Evolutionary conservation across 2,113 vertebrate species (phyloP), one percentile per base, ranked within the genome.

Genomic region (Hippolais icterina): DNA sequence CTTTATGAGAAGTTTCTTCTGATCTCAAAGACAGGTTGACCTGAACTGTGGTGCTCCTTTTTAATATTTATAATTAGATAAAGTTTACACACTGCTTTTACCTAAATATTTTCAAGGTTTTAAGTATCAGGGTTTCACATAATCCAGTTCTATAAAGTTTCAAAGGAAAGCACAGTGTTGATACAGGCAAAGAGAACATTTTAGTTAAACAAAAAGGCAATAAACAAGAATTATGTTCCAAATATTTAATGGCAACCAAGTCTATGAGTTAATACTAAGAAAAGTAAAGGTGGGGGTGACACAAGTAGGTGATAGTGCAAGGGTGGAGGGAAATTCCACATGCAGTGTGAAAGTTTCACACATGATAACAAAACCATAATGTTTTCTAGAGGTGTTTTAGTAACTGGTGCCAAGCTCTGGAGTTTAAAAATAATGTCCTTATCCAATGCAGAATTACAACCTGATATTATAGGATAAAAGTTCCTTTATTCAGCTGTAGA

Each of bases 61-160:
- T 66, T 7, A 76, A 50, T 44, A 24, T 47, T 91, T 47, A n/a
- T 65, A 50, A 65, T 77, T 70, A 82, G 37, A 71, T 23, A 54
- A 83, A 87, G 22, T 29, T 44, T 8, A 12, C 29, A 71, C 11
- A 29, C 24, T 59, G 63, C 14, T 89, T 84, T 72, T 68, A 79
- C 35, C 60, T 59, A 77, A 88, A n/a, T 39, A 63, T 85, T 88
- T 63, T 46, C 49, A 80, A 88, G 60, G 35, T 47, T 54, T 7
- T 63, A 83, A 77, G 10, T 63, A 80, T 70, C 59, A 91, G 46
- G 27, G 35, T 76, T 96, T 93, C 71, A 52, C 23, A 28, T 47
- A 63, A 94, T 70, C 82, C 90, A 94, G 75, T 86, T 77, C 87
- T 52, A 39, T 66, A 66, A 92, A 90, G 78, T 91, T 90, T 56